Conservation (phyloP, 2,888 invertebrate genomes). For the Andrena camellia region DNA sequence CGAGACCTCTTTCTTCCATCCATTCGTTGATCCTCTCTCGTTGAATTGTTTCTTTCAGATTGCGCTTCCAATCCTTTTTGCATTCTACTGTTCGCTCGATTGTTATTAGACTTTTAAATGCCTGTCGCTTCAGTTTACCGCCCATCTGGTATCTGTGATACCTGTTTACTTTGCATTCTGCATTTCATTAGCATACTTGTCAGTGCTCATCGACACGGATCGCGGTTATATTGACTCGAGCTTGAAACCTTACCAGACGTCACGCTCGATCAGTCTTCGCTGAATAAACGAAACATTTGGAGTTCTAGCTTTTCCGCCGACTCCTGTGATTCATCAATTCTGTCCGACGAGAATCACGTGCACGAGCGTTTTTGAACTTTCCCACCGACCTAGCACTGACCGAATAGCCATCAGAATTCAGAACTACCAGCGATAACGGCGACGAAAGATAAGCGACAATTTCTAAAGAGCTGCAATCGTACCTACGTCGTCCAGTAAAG, state of each 20-base stretch:
- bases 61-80: slow-evolving; percentile 15
- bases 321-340: neutral
- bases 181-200: neutral
- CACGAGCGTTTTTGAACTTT: neutral
- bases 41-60: neutral
- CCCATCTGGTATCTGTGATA: neutral
- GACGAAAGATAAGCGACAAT: neutral
- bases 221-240: neutral
- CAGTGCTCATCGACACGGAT: neutral
- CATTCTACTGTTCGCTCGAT: neutral
- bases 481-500: neutral
- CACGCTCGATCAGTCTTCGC: neutral
- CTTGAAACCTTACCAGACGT: neutral
- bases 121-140: neutral
- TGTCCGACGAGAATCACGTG: neutral
- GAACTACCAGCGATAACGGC: neutral
- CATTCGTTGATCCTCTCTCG: slow-evolving; percentile 3
- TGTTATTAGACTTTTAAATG: neutral
- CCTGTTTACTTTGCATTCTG: neutral
- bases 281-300: neutral
- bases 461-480: too few species aligned
- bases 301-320: neutral
- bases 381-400: neutral
- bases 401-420: too few species aligned
- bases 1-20: neutral